These are phyloP conservation scores for Phortica okadai DNA, from an alignment of 2,888 invertebrate species.

Conservation along the genomic window DNA sequence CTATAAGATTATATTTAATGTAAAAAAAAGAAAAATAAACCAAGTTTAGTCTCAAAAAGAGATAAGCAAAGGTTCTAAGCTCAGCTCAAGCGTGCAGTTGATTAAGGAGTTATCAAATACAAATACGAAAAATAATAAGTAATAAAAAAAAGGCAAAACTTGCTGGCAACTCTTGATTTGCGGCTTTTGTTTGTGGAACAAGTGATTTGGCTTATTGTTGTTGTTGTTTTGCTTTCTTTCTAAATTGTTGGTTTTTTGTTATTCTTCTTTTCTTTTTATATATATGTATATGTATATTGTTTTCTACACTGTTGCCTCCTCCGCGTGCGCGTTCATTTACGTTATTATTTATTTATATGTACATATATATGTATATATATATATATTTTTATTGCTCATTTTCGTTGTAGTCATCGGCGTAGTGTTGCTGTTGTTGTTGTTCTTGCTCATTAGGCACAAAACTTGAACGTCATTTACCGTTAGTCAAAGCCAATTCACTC, in stretches of 20 bases:
- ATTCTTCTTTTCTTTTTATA: background rate
- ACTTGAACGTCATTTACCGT: conserved; percentile 10
- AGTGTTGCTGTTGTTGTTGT: background rate
- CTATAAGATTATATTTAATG: too few relatives aligned
- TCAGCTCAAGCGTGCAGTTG: too few relatives aligned
- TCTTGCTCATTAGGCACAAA: background rate
- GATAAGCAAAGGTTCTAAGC: too few relatives aligned
- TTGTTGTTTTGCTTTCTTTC: background rate
- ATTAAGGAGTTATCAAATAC: background rate
- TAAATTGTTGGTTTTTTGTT: too few relatives aligned
- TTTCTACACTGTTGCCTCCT: too few relatives aligned
- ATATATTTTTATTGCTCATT: background rate
- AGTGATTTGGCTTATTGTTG: too few relatives aligned
- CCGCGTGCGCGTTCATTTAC: background rate
- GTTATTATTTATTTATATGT: too few relatives aligned
- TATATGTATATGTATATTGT: background rate
- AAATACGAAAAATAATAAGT: background rate
- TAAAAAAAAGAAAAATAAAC: background rate
- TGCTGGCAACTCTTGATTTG: too few relatives aligned
- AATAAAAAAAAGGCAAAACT: too few relatives aligned
- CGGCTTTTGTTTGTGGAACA: too few relatives aligned
- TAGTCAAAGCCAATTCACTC: background rate
- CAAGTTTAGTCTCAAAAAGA: too few relatives aligned
- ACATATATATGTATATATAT: background rate
- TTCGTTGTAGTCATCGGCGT: background rate